phyloP scores from a whole-genome alignment of 1,140 invertebrate genomes.

The Neoseiulus cucumeris region DNA sequence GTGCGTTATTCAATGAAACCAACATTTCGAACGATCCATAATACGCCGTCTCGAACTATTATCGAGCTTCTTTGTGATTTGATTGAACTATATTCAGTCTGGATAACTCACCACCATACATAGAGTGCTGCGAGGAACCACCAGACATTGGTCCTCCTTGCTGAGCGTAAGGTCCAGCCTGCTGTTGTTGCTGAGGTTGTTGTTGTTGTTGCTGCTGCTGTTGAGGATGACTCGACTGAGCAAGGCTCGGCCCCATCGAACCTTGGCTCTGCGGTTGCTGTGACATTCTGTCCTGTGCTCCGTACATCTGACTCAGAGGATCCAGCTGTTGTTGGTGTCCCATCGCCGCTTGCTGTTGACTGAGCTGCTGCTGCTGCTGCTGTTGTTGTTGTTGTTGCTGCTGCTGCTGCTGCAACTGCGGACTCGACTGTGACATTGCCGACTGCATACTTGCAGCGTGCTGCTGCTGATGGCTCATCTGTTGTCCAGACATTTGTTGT shows the following conservation, averaged over 20 bases:
- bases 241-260: neutral
- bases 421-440: neutral
- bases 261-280: neutral
- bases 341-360: constrained; percentile 1
- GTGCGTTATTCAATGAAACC: too few species aligned
- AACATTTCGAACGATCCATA: too few species aligned
- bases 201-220: constrained; percentile 11
- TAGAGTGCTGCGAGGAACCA: neutral
- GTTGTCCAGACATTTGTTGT: constrained; percentile 12
- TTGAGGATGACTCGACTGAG: neutral
- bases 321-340: constrained; percentile 16
- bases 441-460: constrained; percentile 10
- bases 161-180: neutral
- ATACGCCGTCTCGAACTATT: too few species aligned
- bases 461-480: constrained; percentile 13
- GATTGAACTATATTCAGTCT: too few species aligned
- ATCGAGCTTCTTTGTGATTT: too few species aligned
- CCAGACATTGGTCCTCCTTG: neutral
- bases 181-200: constrained; percentile 12
- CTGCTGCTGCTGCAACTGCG: constrained; percentile 4
- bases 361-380: constrained; percentile 9
- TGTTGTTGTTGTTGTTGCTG: constrained; percentile 11
- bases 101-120: neutral
- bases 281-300: neutral
- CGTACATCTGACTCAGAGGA: neutral